Evolutionary conservation across 2,888 invertebrate genomes (phyloP).

Genomic region (Alsophila aescularia): DNA sequence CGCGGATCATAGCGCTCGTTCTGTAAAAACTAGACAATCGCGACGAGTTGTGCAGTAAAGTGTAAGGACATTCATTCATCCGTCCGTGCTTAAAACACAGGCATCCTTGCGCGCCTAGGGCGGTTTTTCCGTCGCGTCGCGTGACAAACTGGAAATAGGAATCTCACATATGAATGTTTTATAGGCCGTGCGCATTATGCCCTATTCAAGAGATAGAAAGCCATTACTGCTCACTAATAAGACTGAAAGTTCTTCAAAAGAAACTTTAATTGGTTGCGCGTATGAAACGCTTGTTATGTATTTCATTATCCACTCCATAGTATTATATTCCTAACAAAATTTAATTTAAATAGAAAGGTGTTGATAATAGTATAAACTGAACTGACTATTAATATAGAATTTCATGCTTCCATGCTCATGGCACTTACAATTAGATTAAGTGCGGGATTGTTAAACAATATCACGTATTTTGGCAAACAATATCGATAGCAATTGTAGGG

Average conservation of each 20-base stretch:
- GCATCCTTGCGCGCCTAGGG: constrained; percentile 33
- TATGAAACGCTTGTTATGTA: background rate
- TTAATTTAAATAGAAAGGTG: background rate
- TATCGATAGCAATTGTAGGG: constrained; percentile 69
- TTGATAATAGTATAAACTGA: background rate
- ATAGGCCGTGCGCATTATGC: constrained; percentile 17
- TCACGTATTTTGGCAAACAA: constrained; percentile 50
- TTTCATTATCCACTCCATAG: background rate
- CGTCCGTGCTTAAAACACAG: constrained; percentile 28
- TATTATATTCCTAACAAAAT: background rate
- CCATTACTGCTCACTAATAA: background rate
- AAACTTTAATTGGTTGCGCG: too few relatives aligned
- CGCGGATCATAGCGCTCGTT: constrained; percentile 1
- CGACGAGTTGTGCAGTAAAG: constrained; percentile 18
- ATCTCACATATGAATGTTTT: constrained; percentile 26
- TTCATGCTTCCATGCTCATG: background rate
- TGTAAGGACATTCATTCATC: constrained; percentile 35
- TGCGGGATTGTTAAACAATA: constrained; percentile 22
- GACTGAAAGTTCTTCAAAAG: background rate
- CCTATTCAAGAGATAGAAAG: constrained; percentile 1
- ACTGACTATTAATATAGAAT: background rate
- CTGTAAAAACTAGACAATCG: constrained; percentile 10
- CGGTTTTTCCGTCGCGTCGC: constrained; percentile 47
- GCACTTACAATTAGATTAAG: constrained; percentile 19
- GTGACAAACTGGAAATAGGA: constrained; percentile 41